Base-by-base conservation (phyloP, 2,888 invertebrate species). In the Scaptodrosophila latifasciaeformis region DNA sequence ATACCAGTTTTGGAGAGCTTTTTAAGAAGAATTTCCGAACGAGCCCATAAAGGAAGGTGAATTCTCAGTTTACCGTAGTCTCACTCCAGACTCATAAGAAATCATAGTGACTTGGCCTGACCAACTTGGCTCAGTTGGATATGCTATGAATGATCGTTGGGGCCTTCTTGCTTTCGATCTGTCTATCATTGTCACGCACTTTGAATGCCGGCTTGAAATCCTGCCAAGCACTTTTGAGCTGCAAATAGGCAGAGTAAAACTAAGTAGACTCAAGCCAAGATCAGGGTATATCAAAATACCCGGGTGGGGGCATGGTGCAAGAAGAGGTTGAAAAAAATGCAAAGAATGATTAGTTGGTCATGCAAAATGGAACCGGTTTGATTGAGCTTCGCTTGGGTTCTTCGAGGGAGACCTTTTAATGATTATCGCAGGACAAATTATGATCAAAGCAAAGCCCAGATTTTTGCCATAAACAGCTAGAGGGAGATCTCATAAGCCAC, bases 161-260 rank as follows among this genome's bases (percentile, higher is more conserved):
- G 43, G 21, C 40, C 46, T 17, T 35, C 46, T 30, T 50, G 45
- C 54, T 17, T 50, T 62, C 57, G 7, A 18, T 34, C 13, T 21
- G 46, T 34, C 21, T 21, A 34, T 46, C 46, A 37, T 37, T 69
- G 72, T 80, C 72, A 72, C 77, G 72, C 72, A 72, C 80, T 70
- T 64, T 77, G 72, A 72, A 74, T 80, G 75, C 78, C 72, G 72
- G 80, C 80, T 72, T 72, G 72, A 72, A 80, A 80, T 72, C 72
- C 72, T 72, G 72, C 80, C 72, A 72, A 80, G 80, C 77, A 79
- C 78, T 80, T n/a, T n/a, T 80, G 80, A 72, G 72, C 74, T 77
- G 77, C 80, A 79, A 79, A 77, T 72, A 77, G n/a, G n/a, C n/a
- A n/a, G n/a, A n/a, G n/a, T n/a, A n/a, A n/a, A n/a, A n/a, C n/a